phyloP scores from a whole-genome alignment of 2,888 invertebrate genomes.

The Flexamia atlantica region DNA sequence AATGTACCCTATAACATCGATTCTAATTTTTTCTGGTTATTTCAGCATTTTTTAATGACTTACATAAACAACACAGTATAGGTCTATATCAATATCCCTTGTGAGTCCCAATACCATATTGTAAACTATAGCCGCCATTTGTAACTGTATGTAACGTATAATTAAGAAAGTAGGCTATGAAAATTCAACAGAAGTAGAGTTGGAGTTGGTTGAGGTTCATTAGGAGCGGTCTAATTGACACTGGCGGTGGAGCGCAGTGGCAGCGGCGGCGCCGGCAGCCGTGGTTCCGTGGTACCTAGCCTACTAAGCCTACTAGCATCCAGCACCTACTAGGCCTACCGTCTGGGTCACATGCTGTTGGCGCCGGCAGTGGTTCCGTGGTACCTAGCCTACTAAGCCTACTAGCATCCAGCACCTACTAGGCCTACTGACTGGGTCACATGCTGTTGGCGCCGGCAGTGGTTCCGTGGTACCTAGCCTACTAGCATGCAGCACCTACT shows the following conservation, averaged over 20 bases:
- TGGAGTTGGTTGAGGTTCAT: neutral
- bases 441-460: neutral
- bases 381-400: neutral
- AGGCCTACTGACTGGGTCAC: neutral
- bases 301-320: neutral
- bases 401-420: neutral
- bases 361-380: neutral
- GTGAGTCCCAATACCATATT: no score
- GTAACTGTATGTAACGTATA: no score
- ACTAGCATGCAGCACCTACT: neutral
- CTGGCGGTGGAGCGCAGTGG: neutral
- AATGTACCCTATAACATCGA: no score
- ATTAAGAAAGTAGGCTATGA: neutral
- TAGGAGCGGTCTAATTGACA: slow-evolving; percentile 7
- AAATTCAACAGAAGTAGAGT: neutral
- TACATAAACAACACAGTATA: no score
- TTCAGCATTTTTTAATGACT: no score
- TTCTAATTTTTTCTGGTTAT: no score
- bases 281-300: neutral
- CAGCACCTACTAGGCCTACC: neutral
- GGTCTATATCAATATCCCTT: no score
- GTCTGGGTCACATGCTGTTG: neutral
- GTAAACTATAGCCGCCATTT: no score
- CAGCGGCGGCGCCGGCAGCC: neutral
- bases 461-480: neutral